Evolutionary conservation across 2,113 vertebrate species (phyloP).

Genomic region (Meleagris gallopavo): DNA sequence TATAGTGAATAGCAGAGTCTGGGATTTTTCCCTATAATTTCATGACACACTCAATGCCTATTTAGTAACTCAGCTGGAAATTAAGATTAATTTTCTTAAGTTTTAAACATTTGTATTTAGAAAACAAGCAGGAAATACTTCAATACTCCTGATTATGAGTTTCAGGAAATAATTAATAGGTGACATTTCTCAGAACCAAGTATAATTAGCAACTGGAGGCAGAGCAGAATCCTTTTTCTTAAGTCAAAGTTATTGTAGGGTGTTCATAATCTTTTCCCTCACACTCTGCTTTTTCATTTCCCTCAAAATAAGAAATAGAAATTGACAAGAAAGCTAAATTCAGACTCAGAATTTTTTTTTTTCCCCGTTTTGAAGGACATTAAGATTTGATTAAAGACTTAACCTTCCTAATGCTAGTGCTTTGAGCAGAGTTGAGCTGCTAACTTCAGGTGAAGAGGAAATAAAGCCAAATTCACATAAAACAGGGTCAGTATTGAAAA

Average conservation of each 20-base stretch:
- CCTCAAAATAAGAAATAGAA: background rate
- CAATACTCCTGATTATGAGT: background rate
- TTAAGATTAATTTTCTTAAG: background rate
- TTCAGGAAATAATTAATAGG: constrained; percentile 5
- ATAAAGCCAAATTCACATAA: background rate
- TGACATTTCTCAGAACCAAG: background rate
- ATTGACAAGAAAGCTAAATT: background rate
- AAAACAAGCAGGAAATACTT: background rate
- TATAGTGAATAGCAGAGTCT: background rate
- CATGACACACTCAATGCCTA: background rate
- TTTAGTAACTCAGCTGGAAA: constrained; percentile 18
- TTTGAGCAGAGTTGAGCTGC: background rate
- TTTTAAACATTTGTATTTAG: background rate
- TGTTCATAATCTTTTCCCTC: background rate
- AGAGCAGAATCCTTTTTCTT: background rate
- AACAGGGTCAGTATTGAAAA: background rate
- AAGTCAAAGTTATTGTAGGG: background rate
- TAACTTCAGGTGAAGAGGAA: background rate
- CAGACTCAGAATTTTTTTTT: background rate
- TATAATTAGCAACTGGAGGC: background rate
- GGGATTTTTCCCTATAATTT: background rate
- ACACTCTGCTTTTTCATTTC: background rate
- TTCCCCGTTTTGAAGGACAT: background rate
- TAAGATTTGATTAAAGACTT: background rate
- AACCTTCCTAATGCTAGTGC: background rate